Evolutionary conservation across 2,888 invertebrate genomes (phyloP), one percentile per base, ranked within the genome.

Genomic region (Himalopsyche japonica): DNA sequence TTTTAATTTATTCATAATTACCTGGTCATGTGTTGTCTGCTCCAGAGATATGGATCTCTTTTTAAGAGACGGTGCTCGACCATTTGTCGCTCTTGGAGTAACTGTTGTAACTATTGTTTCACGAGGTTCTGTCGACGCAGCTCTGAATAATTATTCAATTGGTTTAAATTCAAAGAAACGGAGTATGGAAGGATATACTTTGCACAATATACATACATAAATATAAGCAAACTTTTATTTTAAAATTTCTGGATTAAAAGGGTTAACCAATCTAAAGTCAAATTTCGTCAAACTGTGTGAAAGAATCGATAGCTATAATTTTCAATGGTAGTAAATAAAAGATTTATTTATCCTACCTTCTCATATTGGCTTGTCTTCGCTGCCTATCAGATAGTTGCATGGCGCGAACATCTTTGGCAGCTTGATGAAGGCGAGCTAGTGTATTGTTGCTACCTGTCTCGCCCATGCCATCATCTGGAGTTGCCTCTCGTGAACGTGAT

Each of bases 331-430:
- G n/a, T n/a, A n/a, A n/a, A n/a, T n/a, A n/a, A n/a, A n/a, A n/a
- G 43, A 43, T 15, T 15, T 3, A 43, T 15, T 43, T 43, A 15
- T 7, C 3, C 15, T 37, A 91, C 92, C 92, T 89, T 82, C 92
- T 88, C n/a, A 90, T 90, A 85, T 88, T 90, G 84, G 91, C 91
- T 78, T 91, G 90, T 15, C 92, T 87, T 1, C 91, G 89, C 87
- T 90, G 90, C 6, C 91, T 89, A 89, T 93, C 93, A 57, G 91
- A 92, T 87, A 91, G 91, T 77, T 92, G 90, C 12, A 92, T 92
- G 34, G 92, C 92, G 0, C 94, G 91, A 81, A 95, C 89, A 88
- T 96, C 96, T 88, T 96, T 95, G 0, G 95, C 95, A 37, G 95
- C 94, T 57, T 95, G 94, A 1, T 95, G 93, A 89, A 97, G 89